Evolutionary conservation across 2,888 invertebrate species (phyloP), one percentile per base, ranked within the genome.

Genomic region (Pyrocoelia pectoralis): DNA sequence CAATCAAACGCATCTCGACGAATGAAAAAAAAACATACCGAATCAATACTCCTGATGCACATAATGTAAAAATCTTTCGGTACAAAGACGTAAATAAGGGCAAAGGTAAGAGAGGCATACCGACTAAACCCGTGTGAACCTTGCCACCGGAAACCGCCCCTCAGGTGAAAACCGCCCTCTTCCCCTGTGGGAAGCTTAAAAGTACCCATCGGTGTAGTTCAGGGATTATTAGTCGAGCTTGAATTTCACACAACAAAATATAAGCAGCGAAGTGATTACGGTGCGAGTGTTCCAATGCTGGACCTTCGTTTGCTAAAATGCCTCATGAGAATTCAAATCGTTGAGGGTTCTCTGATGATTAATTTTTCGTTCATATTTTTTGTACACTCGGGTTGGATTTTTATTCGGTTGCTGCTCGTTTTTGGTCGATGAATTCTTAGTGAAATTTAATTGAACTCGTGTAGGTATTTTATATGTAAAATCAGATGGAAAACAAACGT

Each of bases 91-190:
- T 5, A 46, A 17, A 51, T 38, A 53, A 53, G 38, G 19, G 12
- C 12, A 17, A 52, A 52, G 41, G 41, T 18, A 57, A 38, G 57
- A 17, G 15, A 38, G 29, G 40, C 24, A 43, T 33, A 18, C 18
- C 41, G 51, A 62, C 57, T 58, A 60, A 59, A 61, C 65, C 70
- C 71, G 79, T 79, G 79, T 79, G 79, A 79, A 80, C 77, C 72
- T 72, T 74, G 74, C 76, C 77, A 79, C 79, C 79, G 79, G 79
- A 79, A 79, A 73, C 77, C 78, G 76, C 79, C 79, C 78, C 74
- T 79, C 79, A 78, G 78, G 78, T 78, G 76, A 76, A 56, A 70
- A 70, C 74, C 75, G 74, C 77, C 76, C 72, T 68, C 72, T 73
- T 66, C 74, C 75, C 76, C 76, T 76, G 75, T 77, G 77, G 77